Evolutionary conservation across 2,888 invertebrate genomes (phyloP).

Genomic region (Atrina japonica): DNA sequence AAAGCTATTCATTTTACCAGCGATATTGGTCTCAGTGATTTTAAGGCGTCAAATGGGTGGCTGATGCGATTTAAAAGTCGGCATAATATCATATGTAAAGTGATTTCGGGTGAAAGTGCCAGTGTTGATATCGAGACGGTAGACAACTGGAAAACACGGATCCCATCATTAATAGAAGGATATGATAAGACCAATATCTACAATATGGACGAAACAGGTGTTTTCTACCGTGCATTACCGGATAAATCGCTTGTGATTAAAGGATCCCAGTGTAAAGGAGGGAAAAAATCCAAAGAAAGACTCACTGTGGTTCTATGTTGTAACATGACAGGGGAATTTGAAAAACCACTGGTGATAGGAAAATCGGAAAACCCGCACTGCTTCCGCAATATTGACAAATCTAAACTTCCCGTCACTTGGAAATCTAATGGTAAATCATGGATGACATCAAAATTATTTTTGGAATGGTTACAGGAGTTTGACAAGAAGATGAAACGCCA

Average conservation of each 20-base stretch:
- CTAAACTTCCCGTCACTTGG: constrained; percentile 37
- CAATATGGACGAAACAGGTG: constrained; percentile 45
- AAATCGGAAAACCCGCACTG: constrained; percentile 45
- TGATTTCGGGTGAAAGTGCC: constrained; percentile 33
- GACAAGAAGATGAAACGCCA: constrained; percentile 32
- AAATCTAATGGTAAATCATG: constrained; percentile 44
- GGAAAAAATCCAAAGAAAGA: constrained; percentile 46
- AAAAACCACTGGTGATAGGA: constrained; percentile 44
- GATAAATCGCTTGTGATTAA: constrained; percentile 32
- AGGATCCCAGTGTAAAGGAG: constrained; percentile 42
- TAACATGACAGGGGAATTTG: constrained; percentile 38
- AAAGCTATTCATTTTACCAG: no score
- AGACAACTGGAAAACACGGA: constrained; percentile 31
- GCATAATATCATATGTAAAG: constrained; percentile 28
- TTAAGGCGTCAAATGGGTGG: no score
- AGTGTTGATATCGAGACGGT: constrained; percentile 21
- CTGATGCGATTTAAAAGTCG: constrained; percentile 35
- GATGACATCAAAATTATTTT: constrained; percentile 46
- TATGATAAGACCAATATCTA: constrained; percentile 42
- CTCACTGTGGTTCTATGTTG: constrained; percentile 32
- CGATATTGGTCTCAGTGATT: no score
- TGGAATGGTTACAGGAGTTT: constrained; percentile 44
- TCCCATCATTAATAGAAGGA: not conserved
- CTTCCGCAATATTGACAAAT: constrained; percentile 32
- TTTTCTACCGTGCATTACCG: constrained; percentile 41